Evolutionary conservation across 2,888 invertebrate genomes (phyloP).

Genomic region (Drosophila crucigera): DNA sequence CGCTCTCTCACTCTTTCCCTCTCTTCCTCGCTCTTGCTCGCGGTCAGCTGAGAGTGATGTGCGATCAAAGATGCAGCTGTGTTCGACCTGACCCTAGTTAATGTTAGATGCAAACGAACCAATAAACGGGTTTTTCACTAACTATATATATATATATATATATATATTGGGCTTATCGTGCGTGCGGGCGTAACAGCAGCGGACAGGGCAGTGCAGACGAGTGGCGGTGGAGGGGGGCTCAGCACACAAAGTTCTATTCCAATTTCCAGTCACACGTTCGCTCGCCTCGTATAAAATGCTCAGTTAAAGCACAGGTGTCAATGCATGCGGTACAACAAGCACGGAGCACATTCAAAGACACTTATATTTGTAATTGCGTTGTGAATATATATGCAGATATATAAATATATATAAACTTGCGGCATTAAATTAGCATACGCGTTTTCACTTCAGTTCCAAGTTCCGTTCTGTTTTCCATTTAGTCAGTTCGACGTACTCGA

Average conservation of each 20-base stretch:
- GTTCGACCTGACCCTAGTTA: conserved; percentile 31
- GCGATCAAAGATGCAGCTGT: conserved; percentile 8
- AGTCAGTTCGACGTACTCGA: conserved; percentile 42
- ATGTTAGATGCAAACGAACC: conserved; percentile 6
- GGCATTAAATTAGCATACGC: conserved; percentile 71
- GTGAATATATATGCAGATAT: conserved; percentile 7
- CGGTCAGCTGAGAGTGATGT: background rate
- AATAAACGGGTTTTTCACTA: conserved; percentile 21
- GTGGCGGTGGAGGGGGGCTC: rapidly evolving
- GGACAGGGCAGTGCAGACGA: too few relatives aligned
- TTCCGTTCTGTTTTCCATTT: background rate
- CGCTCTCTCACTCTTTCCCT: background rate
- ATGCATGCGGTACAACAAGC: conserved; percentile 55
- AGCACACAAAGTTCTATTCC: conserved; percentile 36
- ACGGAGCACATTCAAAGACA: conserved; percentile 9
- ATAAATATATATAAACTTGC: conserved; percentile 14
- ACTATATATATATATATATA: background rate
- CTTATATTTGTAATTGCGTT: background rate
- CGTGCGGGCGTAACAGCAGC: background rate
- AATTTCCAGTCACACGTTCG: conserved; percentile 3
- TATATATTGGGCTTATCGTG: conserved; percentile 26
- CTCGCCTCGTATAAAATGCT: conserved; percentile 26
- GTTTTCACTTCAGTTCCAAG: conserved; percentile 23
- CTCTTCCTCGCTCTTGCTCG: too few relatives aligned
- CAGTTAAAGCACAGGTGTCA: conserved; percentile 75